phyloP scores from a whole-genome alignment of 1,140 invertebrate genomes.

The Schlechtendalia chinensis region DNA sequence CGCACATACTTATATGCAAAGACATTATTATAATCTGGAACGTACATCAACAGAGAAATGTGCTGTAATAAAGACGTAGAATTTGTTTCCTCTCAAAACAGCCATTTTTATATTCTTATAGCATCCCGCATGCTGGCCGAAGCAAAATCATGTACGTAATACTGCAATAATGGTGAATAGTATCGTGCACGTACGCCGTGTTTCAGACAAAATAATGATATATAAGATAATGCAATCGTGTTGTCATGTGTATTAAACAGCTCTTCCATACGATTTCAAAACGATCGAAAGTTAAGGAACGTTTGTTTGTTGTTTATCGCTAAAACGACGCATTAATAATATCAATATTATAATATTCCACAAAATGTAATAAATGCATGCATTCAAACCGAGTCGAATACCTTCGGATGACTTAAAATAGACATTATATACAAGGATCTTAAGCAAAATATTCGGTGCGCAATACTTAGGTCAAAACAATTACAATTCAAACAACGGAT shows the following conservation, averaged over 20 bases:
- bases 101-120: slow-evolving; percentile 21
- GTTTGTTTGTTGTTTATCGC: too few relatives aligned
- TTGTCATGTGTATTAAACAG: too few relatives aligned
- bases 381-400: too few relatives aligned
- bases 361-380: too few relatives aligned
- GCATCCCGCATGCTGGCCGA: neutral
- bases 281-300: too few relatives aligned
- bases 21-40: neutral
- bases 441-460: too few relatives aligned
- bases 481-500: neutral
- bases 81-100: neutral
- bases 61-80: neutral
- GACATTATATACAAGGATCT: too few relatives aligned
- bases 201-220: neutral
- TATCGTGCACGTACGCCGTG: neutral
- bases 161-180: neutral
- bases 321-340: too few relatives aligned
- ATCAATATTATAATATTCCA: too few relatives aligned
- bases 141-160: neutral
- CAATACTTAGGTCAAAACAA: too few relatives aligned
- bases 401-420: too few relatives aligned
- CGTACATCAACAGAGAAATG: neutral
- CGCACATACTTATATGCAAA: neutral
- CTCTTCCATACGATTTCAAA: too few relatives aligned
- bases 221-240: neutral